Base-by-base conservation (phyloP, 1,140 invertebrate genomes). In the Nasonia longicornis region DNA sequence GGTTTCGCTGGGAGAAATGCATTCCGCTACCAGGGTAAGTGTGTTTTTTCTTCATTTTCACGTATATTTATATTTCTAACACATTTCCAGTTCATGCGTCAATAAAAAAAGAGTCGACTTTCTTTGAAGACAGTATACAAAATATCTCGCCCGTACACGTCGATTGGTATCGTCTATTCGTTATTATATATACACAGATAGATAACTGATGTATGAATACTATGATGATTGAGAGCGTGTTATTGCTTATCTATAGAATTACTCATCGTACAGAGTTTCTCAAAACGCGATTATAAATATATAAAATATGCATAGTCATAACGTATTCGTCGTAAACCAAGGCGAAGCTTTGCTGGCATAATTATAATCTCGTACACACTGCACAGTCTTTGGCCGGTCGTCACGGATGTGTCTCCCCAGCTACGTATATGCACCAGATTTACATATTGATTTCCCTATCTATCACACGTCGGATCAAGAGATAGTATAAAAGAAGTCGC, bases 1-100 rank as follows among this genome's bases (percentile, higher is more conserved):
- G 97, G 78, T 96, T 96, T 86, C 91, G 97, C 42, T 98, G 96
- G 96, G 97, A 98, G 83, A 95, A 95, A 84, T 93, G 91, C 52
- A 93, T 95, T 79, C 85, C 92, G 16, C 94, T 99, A 83, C 95
- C 96, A 20, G 97, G 97, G 96, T 97, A 91, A 95, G 95, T 95
- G 77, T 72, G 81, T 82, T 85, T 85, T 35, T 83, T 77, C 77
- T 78, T 84, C 75, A 73, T 86, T 26, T 14, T 26, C 20, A 67
- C 3, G 31, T 77, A 45, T 77, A 77, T 73, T 48, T 79, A 72
- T 81, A 70, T 75, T 77, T 84, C 52, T n/a, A 58, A 80, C 69
- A 67, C 77, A 64, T 76, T 79, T 77, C 52, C 52, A 80, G 42
- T 79, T 79, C 16, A 72, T 75, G 64, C 2, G 64, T 26, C 20